Base-by-base conservation (phyloP, 2,797 vertebrate genomes). In the Iguana delicatissima region DNA sequence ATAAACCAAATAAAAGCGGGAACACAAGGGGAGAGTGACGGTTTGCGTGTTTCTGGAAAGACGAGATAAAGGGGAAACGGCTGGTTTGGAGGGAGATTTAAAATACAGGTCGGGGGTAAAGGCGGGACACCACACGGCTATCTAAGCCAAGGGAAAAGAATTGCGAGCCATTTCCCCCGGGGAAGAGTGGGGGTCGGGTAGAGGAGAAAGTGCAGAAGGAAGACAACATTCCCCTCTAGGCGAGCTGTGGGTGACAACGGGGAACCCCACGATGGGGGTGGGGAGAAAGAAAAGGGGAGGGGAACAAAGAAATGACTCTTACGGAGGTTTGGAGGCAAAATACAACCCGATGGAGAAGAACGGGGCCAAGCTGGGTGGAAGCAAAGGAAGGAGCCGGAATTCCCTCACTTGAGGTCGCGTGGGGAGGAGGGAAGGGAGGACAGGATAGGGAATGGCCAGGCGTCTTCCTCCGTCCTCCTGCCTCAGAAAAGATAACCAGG, bases 61-160 rank as follows among this genome's bases (percentile, higher is more conserved):
- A 42, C 24, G 69, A 82, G 89, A 90, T 82, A 82, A 90, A 79
- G 73, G 89, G 69, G 2, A 62, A 76, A n/a, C 10, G 35, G 85
- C 5, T 69, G 55, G 16, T 64, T 76, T n/a, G 89, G 89, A 90
- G n/a, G 80, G 80, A 82, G 57, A 32, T 57, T 86, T 77, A 64
- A 35, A 62, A 81, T 74, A 13, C 42, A 76, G 85, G 79, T 76
- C 73, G 89, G 80, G 26, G 59, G 26, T n/a, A 62, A 38, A 62
- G 77, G 50, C 26, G 52, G 42, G 52, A 62, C 50, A 13, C 73
- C 74, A 6, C 83, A 5, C 57, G 84, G 74, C 52, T 80, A 77
- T 85, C 50, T 79, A 0, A 38, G 20, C 18, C 7, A 38, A 38
- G 35, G 38, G 32, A 50, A 52, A 24, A 29, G 29, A 76, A 59